These are phyloP conservation scores for Epizoanthus rinbou DNA, from an alignment of 92 coral and sea anemone genomes.

Conservation along the genomic window DNA sequence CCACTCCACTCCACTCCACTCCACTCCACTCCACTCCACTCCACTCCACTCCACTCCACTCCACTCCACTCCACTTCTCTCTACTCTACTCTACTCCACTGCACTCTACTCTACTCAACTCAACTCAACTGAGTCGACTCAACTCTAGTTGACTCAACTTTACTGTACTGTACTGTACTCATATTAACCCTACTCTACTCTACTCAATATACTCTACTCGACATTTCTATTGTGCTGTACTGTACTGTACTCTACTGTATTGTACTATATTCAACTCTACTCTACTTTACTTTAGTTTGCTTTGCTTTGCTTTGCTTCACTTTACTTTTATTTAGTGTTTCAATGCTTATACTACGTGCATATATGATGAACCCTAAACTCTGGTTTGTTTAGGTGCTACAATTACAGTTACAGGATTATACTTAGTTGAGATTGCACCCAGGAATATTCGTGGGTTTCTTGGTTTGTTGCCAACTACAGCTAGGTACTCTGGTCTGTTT, in stretches of 20 bases:
- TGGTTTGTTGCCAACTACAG: conserved; percentile 36
- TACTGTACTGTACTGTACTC: no score
- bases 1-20: conserved; percentile 35
- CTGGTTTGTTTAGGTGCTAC: conserved; percentile 3
- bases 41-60: conserved; percentile 16
- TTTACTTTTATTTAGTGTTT: no score
- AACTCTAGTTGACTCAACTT: no score
- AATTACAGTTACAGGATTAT: background rate
- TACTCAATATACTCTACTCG: conserved; percentile 3
- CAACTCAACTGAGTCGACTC: background rate
- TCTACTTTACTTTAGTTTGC: no score
- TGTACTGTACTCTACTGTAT: conserved; percentile 12
- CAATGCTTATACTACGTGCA: no score
- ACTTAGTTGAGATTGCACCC: conserved; percentile 37
- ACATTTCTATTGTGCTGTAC: conserved; percentile 2
- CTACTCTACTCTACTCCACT: conserved; percentile 21
- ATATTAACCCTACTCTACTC: no score
- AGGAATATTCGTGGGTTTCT: conserved; percentile 34
- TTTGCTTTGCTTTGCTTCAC: no score
- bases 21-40: conserved; percentile 35
- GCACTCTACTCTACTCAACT: conserved; percentile 30
- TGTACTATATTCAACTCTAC: background rate
- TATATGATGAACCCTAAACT: no score
- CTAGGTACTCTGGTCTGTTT: conserved; percentile 12
- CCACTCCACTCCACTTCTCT: conserved; percentile 5